phyloP scores from a whole-genome alignment of 1,140 invertebrate genomes.

The Panagrolaimus sp. region DNA sequence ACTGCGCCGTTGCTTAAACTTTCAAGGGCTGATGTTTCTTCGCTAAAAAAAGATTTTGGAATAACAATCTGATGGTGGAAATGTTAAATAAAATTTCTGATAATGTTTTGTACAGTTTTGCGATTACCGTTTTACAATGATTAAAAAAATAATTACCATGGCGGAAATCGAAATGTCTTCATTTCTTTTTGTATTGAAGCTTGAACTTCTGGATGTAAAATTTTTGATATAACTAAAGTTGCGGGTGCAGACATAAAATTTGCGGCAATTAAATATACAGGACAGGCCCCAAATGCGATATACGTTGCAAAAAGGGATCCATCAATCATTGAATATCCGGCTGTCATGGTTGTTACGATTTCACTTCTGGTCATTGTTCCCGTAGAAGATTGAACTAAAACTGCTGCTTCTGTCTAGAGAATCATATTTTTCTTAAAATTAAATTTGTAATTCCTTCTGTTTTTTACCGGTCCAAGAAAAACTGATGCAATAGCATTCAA shows the following conservation, averaged over 20 bases:
- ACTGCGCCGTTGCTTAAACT: slow-evolving; percentile 37
- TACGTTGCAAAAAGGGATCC: slow-evolving; percentile 14
- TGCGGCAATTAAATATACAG: not conserved
- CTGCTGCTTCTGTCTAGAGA: slow-evolving; percentile 15
- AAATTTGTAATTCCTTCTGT: too few species aligned
- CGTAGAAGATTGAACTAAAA: not conserved
- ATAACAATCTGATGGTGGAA: too few species aligned
- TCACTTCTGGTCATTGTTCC: slow-evolving; percentile 14
- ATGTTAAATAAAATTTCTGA: too few species aligned
- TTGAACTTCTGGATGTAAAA: slow-evolving; percentile 10
- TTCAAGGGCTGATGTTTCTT: slow-evolving; percentile 36
- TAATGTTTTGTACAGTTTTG: too few species aligned
- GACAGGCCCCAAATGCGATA: slow-evolving; percentile 3
- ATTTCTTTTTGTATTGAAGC: slow-evolving; percentile 26
- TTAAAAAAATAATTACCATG: not conserved
- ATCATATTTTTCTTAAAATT: not conserved
- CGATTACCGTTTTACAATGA: too few species aligned
- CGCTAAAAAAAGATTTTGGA: slow-evolving; percentile 17
- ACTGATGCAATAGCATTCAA: slow-evolving; percentile 28
- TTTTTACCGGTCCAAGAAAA: slow-evolving; percentile 30
- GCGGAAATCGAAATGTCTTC: slow-evolving; percentile 16
- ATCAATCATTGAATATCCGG: slow-evolving; percentile 2
- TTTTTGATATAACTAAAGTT: not conserved
- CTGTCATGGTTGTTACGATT: slow-evolving; percentile 8
- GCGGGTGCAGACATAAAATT: slow-evolving; percentile 14